phyloP scores from a whole-genome alignment of 2,888 invertebrate genomes.

The Andrena fulva region DNA sequence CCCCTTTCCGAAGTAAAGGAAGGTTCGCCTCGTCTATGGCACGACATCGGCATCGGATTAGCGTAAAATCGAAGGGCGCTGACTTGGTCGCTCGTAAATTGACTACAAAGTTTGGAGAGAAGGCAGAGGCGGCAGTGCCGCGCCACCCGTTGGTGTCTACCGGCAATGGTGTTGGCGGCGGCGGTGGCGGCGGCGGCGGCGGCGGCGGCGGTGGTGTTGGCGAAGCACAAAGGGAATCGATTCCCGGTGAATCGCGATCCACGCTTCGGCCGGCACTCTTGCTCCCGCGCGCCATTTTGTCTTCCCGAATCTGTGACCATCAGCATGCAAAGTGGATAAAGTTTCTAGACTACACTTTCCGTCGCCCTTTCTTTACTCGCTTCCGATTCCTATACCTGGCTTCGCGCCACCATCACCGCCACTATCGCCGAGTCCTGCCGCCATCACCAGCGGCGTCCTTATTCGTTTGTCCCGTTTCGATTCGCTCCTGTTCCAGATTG shows the following conservation, averaged over 20 bases:
- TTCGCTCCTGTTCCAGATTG: conserved; percentile 69
- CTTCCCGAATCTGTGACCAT: conserved; percentile 78
- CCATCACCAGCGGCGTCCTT: conserved; percentile 45
- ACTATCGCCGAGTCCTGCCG: conserved; percentile 34
- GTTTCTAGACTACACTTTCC: conserved; percentile 77
- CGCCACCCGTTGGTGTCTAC: conserved; percentile 29
- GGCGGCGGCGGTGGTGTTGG: conserved; percentile 46
- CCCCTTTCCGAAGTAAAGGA: conserved; percentile 52
- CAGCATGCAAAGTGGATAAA: conserved; percentile 82
- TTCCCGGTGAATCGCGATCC: conserved; percentile 76
- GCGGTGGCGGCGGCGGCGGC: conserved; percentile 21
- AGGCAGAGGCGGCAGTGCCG: conserved; percentile 56
- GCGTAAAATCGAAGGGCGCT: conserved; percentile 81
- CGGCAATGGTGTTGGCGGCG: conserved; percentile 31
- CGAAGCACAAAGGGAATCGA: conserved; percentile 79
- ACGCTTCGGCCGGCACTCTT: conserved; percentile 54
- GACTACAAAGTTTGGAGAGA: conserved; percentile 80
- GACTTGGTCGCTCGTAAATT: conserved; percentile 82
- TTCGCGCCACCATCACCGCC: conserved; percentile 50
- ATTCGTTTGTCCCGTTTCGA: conserved; percentile 59
- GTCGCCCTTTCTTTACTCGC: conserved; percentile 70
- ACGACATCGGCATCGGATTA: conserved; percentile 79
- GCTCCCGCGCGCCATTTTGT: conserved; percentile 72
- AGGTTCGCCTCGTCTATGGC: conserved; percentile 70
- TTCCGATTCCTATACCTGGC: conserved; percentile 70